These are phyloP conservation scores for Nomada ferruginata DNA, from an alignment of 2,888 invertebrate genomes.

Conservation along the genomic window DNA sequence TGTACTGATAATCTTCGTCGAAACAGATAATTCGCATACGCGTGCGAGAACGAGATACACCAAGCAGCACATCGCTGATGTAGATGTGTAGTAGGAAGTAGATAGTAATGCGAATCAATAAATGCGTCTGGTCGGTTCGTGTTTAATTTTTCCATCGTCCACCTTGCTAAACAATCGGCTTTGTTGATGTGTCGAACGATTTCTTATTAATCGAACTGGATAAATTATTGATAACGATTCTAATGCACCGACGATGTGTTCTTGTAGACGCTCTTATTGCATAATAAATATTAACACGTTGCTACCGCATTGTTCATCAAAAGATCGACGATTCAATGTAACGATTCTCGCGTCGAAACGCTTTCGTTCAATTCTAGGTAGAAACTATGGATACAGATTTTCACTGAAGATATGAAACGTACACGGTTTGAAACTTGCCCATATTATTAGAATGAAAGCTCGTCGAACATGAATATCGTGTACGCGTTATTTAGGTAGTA, in stretches of 20 bases:
- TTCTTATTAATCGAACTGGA: constrained; percentile 4
- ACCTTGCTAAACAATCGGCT: not conserved
- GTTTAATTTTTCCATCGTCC: constrained; percentile 44
- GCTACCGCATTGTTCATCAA: not conserved
- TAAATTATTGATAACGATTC: constrained; percentile 7
- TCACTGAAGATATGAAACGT: not conserved
- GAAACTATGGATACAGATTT: not conserved
- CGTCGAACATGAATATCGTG: not conserved
- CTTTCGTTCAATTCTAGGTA: not conserved
- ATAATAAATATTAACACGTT: not conserved
- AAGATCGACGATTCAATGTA: constrained; percentile 17
- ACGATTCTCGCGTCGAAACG: constrained; percentile 17
- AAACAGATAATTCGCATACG: constrained; percentile 39
- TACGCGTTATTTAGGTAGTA: not conserved
- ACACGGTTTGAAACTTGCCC: not conserved
- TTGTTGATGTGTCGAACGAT: not conserved
- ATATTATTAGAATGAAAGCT: not conserved
- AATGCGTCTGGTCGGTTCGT: constrained; percentile 47
- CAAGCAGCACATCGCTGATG: constrained; percentile 7
- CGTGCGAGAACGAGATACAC: constrained; percentile 28
- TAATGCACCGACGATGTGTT: not conserved
- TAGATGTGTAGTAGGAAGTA: constrained; percentile 15
- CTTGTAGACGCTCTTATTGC: not conserved
- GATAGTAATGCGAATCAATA: constrained; percentile 55
- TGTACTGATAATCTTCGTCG: constrained; percentile 52